Base-by-base conservation (phyloP, 1,140 invertebrate genomes). In the silkworm (Bombyx mori) region DNA sequence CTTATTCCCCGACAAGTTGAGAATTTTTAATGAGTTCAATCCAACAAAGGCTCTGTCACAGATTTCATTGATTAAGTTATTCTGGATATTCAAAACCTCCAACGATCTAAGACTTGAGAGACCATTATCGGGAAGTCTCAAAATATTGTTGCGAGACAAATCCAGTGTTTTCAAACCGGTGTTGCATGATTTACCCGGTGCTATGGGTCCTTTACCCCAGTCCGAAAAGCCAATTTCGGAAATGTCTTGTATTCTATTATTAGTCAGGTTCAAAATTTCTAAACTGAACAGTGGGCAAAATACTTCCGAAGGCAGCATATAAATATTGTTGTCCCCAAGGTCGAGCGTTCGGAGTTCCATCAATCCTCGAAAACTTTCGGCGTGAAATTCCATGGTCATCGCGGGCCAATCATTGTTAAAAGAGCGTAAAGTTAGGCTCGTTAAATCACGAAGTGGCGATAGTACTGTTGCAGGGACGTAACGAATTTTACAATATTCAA, bases 391-490 rank as follows among this genome's bases (percentile, higher is more conserved):
- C 81, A 95, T 89, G 35, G 92, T 91, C 90, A 94, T 93, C 9
- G 92, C 91, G n/a, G 93, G 93, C 93, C 94, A 94, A 71, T 95
- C 93, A 47, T 91, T 92, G 75, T 95, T 95, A 73, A 92, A 92
- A 44, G 94, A 95, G 26, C 93, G 90, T 54, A 96, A 75, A 1
- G 91, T 90, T 35, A 97, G 83, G 65, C 90, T 91, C 12, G 91
- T 90, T n/a, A 97, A 88, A 73, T 93, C 91, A 61, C 89, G 86
- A 22, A 95, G 88, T n/a, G 91, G 89, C 9, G 90, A 86, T 62
- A 96, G 89, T 45, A 92, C 92, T 59, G 91, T 91, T 26, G 90
- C 89, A 7, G 94, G 93, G 52, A 96, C 89, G 70, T 92, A 91
- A 51, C 92, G 90, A 66, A 96, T 92, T 84, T 95, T 95, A 79